These are phyloP conservation scores for Delphinus delphis DNA, from an alignment of 2,113 vertebrate species.

Conservation along the genomic window DNA sequence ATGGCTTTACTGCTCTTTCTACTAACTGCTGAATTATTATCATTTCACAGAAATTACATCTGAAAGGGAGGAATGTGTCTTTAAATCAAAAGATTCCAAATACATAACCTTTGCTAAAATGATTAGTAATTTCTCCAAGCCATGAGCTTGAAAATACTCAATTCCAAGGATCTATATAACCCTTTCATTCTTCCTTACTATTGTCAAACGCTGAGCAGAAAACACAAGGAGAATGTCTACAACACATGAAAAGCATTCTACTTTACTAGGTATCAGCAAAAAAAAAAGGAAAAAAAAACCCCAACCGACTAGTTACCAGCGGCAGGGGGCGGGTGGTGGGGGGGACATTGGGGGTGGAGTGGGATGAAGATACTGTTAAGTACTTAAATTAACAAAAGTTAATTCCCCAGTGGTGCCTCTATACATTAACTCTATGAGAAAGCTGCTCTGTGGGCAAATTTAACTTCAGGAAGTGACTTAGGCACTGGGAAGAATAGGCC, in stretches of 20 bases:
- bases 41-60: constrained; percentile 57
- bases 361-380: neutral
- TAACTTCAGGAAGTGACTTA: constrained; percentile 20
- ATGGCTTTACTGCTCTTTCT: constrained; percentile 59
- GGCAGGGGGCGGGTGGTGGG: neutral
- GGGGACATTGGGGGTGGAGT: neutral
- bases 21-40: constrained; percentile 68
- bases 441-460: neutral
- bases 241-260: neutral
- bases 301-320: neutral
- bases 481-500: constrained; percentile 1
- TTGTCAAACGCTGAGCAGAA: neutral
- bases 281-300: neutral
- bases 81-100: constrained; percentile 33
- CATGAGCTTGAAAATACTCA: constrained; percentile 1
- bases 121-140: constrained; percentile 51
- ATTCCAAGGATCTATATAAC: neutral
- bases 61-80: constrained; percentile 60
- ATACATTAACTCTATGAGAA: neutral
- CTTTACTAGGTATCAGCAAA: neutral
- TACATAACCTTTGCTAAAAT: constrained; percentile 49
- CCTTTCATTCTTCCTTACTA: neutral
- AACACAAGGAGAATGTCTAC: neutral
- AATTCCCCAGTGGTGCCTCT: neutral
- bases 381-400: neutral